These are phyloP conservation scores for Dasysyrphus albostriatus DNA, from an alignment of 2,888 invertebrate genomes.

Conservation along the genomic window DNA sequence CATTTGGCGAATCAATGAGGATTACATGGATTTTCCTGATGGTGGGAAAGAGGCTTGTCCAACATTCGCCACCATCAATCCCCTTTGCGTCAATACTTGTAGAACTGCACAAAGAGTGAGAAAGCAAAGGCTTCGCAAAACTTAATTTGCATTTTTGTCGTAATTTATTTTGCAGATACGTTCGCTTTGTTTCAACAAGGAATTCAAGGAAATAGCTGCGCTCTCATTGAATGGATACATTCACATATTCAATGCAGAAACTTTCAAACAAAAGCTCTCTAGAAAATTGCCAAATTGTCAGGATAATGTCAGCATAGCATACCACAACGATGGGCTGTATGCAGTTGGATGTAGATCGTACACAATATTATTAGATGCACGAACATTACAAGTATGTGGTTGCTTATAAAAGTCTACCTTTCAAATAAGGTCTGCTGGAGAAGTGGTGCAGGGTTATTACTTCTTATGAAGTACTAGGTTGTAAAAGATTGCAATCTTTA, in stretches of 20 bases:
- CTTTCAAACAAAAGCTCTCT: conserved; percentile 94
- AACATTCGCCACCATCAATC: conserved; percentile 86
- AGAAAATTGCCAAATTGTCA: conserved; percentile 94
- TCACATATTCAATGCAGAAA: conserved; percentile 96
- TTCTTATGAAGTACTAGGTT: too few relatives aligned
- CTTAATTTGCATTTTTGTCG: background rate
- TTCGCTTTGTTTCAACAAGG: conserved; percentile 94
- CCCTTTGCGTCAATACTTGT: conserved; percentile 91
- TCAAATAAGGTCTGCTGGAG: background rate
- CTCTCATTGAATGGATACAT: conserved; percentile 96
- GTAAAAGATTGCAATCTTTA: too few relatives aligned
- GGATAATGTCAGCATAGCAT: conserved; percentile 97
- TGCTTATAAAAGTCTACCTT: background rate
- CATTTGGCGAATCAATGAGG: conserved; percentile 91
- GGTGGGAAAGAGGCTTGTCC: conserved; percentile 83
- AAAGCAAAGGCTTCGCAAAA: background rate
- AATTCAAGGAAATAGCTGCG: conserved; percentile 94
- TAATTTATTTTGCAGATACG: conserved; percentile 85
- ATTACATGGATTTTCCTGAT: conserved; percentile 82
- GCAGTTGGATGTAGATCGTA: conserved; percentile 97
- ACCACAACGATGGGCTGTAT: conserved; percentile 93
- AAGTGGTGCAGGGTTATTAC: too few relatives aligned
- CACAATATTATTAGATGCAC: conserved; percentile 94
- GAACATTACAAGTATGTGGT: conserved; percentile 89
- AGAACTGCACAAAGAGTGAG: conserved; percentile 88